Evolutionary conservation across 2,797 vertebrate species (phyloP), one percentile per base, ranked within the genome.

Genomic region (Takifugu rubripes): DNA sequence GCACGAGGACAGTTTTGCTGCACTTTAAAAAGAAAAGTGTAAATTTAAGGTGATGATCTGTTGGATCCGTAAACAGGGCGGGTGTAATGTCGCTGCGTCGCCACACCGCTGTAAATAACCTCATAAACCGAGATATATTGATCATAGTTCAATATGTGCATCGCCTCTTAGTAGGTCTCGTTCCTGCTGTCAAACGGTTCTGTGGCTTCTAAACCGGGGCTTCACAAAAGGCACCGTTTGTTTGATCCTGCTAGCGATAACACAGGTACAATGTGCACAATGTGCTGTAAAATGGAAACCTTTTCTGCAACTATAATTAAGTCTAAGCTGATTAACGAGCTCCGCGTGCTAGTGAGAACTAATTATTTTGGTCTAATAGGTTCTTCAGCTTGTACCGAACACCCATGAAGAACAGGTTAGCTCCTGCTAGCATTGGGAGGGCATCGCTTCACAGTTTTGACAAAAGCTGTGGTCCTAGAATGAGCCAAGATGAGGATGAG

Each of bases 291-390:
- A 68, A 59, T 52, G 64, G 62, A 69, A 74, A 70, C 72, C 59
- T 63, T 79, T 86, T 71, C 63, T 78, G 73, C 54, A 68, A 81
- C 84, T 73, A 74, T 36, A 24, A 52, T 79, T 82, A 51, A 79
- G 60, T 81, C 68, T 76, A 64, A 81, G 72, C 70, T 84, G 82
- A 84, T 87, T 84, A 87, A 79, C 57, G 57, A 33, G 26, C 61
- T 62, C 66, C 73, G 86, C 82, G 16, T 55, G 16, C 61, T 71
- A 70, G 72, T 69, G 72, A 77, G 63, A 70, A 84, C 71, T 78
- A 82, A 84, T 87, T 79, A 83, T 83, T 73, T 78, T 70, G 64
- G 52, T 62, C 69, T 43, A n/a, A 43, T 43, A 15, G 42, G 3
- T 15, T 8, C 12, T 3, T 2, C 16, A 43, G 42, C 6, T 43